phyloP scores from a whole-genome alignment of 2,888 invertebrate genomes.

The Aleiodes leptofemur region DNA sequence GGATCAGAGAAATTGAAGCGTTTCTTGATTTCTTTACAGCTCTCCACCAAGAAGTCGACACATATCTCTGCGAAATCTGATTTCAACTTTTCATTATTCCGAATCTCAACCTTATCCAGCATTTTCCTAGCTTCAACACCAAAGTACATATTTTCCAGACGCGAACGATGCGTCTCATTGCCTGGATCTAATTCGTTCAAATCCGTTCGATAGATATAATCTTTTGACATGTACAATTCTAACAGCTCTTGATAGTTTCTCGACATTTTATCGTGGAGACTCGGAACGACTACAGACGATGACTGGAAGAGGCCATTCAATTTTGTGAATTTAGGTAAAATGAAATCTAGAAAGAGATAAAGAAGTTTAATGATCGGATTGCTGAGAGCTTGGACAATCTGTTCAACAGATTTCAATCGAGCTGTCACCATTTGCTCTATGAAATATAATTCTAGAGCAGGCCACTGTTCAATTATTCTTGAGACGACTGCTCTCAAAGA shows the following conservation, averaged over 20 bases:
- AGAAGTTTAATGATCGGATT: conserved; percentile 53
- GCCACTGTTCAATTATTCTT: conserved; percentile 63
- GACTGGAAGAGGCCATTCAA: conserved; percentile 54
- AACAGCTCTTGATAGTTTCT: conserved; percentile 48
- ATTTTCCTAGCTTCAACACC: conserved; percentile 48
- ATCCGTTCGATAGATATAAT: conserved; percentile 40
- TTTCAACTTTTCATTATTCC: conserved; percentile 12
- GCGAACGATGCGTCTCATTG: conserved; percentile 37
- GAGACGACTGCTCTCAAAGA: conserved; percentile 58
- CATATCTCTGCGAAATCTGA: conserved; percentile 43
- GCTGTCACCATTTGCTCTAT: conserved; percentile 49
- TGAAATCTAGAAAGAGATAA: conserved; percentile 51
- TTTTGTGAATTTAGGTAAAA: conserved; percentile 52
- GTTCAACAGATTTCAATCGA: conserved; percentile 51
- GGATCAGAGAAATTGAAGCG: conserved; percentile 55
- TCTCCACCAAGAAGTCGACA: conserved; percentile 46
- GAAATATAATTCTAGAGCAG: conserved; percentile 60
- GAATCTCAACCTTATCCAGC: conserved; percentile 43
- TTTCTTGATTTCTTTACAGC: conserved; percentile 49
- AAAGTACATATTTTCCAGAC: conserved; percentile 49
- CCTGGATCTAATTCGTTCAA: conserved; percentile 45
- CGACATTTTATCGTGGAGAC: conserved; percentile 41
- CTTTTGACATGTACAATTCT: conserved; percentile 43
- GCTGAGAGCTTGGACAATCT: conserved; percentile 50
- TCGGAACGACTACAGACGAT: conserved; percentile 28